phyloP scores from a whole-genome alignment of 2,113 vertebrate species.

The Mola mola region DNA sequence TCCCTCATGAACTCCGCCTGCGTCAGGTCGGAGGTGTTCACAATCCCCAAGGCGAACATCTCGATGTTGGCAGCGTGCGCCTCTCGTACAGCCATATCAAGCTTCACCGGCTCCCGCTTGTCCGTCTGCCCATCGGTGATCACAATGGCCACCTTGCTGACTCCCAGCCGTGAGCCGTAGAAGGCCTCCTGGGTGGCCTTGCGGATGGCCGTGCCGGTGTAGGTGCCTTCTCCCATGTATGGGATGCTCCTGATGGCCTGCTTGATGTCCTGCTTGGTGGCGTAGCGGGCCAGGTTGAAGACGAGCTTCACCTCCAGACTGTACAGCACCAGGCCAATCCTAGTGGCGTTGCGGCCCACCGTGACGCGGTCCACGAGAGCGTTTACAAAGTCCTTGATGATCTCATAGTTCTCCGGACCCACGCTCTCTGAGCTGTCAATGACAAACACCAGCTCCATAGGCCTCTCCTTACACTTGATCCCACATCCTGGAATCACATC shows the following conservation, averaged over 20 bases:
- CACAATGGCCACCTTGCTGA: conserved; percentile 88
- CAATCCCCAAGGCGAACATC: conserved; percentile 89
- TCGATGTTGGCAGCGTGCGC: conserved; percentile 88
- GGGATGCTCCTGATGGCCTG: conserved; percentile 84
- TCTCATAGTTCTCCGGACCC: conserved; percentile 88
- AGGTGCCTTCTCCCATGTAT: conserved; percentile 88
- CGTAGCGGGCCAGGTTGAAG: conserved; percentile 83
- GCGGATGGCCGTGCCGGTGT: conserved; percentile 87
- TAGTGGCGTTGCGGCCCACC: conserved; percentile 86
- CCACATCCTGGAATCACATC: conserved; percentile 83
- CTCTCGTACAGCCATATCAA: conserved; percentile 85
- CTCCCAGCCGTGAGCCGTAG: conserved; percentile 81
- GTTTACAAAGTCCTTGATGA: conserved; percentile 89
- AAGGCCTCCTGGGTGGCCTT: conserved; percentile 88
- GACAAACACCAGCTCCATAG: conserved; percentile 91
- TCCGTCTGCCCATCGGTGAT: conserved; percentile 89
- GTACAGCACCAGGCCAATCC: conserved; percentile 88
- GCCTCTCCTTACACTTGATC: conserved; percentile 89
- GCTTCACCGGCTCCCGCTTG: conserved; percentile 86
- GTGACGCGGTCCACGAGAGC: conserved; percentile 87
- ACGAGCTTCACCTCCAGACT: conserved; percentile 85
- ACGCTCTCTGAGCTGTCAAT: conserved; percentile 92
- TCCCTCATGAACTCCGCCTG: conserved; percentile 85
- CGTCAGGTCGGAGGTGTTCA: conserved; percentile 85
- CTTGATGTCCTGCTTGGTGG: conserved; percentile 83